These are phyloP conservation scores for Pelodytes ibericus DNA, from an alignment of 2,797 vertebrate species.

Conservation along the genomic window DNA sequence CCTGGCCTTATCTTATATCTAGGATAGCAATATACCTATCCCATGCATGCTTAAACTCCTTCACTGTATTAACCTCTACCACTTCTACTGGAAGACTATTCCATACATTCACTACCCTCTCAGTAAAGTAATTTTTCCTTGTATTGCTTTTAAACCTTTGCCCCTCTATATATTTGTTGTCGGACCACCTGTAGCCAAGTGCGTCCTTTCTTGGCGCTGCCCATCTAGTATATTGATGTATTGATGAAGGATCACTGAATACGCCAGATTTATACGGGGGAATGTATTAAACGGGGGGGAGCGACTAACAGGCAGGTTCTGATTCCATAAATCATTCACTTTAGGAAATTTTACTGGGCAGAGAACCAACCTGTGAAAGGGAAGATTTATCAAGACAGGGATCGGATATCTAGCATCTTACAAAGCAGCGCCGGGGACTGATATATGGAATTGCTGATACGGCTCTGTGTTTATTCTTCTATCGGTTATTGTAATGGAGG, in stretches of 20 bases:
- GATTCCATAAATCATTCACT: conserved; percentile 38
- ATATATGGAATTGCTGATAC: conserved; percentile 23
- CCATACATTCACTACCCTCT: no score
- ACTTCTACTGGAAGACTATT: no score
- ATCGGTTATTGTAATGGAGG: no score
- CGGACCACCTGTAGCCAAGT: not conserved
- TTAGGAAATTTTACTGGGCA: conserved; percentile 27
- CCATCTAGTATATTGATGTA: not conserved
- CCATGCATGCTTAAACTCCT: no score
- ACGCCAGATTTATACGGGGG: conserved; percentile 4
- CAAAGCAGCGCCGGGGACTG: conserved; percentile 37
- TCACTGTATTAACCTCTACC: no score
- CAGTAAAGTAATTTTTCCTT: no score
- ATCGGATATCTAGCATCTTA: conserved; percentile 39
- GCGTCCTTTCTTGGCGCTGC: not conserved
- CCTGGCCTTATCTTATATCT: no score
- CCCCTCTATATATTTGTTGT: no score
- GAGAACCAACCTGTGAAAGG: conserved; percentile 2
- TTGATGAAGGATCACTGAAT: not conserved
- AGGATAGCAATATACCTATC: no score
- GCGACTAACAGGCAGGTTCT: conserved; percentile 8
- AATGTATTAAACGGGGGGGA: conserved; percentile 13
- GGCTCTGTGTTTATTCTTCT: conserved; percentile 17
- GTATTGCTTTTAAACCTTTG: no score
- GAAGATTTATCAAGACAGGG: conserved; percentile 39